Percentiles rank a stretch among this genome's conserved stretches.
Evolutionary conservation across 2,113 vertebrate species (phyloP).

Genomic region (Laterallus jamaicensis): DNA sequence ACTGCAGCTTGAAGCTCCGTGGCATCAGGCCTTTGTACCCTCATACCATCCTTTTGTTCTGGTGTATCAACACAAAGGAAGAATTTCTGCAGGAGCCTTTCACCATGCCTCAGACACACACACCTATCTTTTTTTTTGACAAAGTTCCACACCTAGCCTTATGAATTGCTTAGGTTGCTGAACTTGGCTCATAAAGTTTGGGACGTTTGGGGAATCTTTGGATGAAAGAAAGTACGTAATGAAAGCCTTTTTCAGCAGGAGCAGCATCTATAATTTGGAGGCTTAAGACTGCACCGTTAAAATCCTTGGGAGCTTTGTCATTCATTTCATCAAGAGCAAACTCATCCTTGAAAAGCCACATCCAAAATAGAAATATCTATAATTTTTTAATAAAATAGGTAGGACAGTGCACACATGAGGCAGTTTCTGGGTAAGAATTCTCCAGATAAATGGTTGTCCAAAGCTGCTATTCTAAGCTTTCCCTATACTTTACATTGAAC

Average conservation of each 20-base stretch:
- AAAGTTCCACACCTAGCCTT: background rate
- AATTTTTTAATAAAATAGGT: background rate
- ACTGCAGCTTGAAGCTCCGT: background rate
- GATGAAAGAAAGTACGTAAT: background rate
- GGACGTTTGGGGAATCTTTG: background rate
- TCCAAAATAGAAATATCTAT: background rate
- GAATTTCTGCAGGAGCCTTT: background rate
- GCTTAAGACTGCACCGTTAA: background rate
- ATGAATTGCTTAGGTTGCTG: background rate
- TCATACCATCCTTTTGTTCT: background rate
- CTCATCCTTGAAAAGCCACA: background rate
- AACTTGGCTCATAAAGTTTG: background rate
- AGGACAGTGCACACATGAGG: background rate
- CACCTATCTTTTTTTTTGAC: background rate
- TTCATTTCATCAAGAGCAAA: background rate
- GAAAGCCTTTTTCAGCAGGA: background rate
- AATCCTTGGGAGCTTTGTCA: background rate
- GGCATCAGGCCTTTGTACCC: background rate
- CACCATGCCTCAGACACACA: background rate
- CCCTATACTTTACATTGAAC: slow-evolving; percentile 36
- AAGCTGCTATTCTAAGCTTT: slow-evolving; percentile 52
- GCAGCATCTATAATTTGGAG: background rate
- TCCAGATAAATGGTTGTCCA: slow-evolving; percentile 2
- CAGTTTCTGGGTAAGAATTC: slow-evolving; percentile 55
- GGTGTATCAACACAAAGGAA: background rate